Base-by-base conservation (phyloP, 2,888 invertebrate species). In the Agonopterix subpropinquella region DNA sequence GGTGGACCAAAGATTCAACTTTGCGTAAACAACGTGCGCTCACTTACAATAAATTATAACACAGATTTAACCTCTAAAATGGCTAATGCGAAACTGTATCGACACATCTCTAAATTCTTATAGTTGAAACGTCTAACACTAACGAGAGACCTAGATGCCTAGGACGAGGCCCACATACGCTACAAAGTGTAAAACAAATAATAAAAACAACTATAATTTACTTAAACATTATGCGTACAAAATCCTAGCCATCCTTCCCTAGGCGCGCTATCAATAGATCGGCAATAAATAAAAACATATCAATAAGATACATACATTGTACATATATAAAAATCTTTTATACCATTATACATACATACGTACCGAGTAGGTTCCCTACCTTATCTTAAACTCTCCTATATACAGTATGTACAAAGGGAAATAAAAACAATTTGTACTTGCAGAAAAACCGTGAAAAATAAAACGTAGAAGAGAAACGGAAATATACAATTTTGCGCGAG, bases 361-460 rank as follows among this genome's bases (percentile, higher is more conserved):
- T 68, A 71, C 69, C 73, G 71, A 72, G 70, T 67, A 69, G 65
- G 70, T 69, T 69, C 66, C 73, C 76, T 80, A 81, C 65, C 62
- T 58, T 70, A 64, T 66, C 76, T 70, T 72, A 73, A 76, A 76
- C 66, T 71, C 72, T 74, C 69, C 67, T 89, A 89, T 88, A 80
- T 89, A 89, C 88, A 89, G 76, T 89, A 89, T 89, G 80, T 89
- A 89, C 89, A 89, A 65, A 75, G 80, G 77, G 78, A 86, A 88
- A 87, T 84, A 87, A 83, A 87, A 88, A 88, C 85, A 87, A 86
- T 89, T 89, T 89, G 89, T 89, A 89, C 89, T 89, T 85, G 87
- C 86, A 84, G 88, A 88, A 70, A 78, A 85, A 84, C 74, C 73
- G 82, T 84, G 78, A 82, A 76, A 81, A 77, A 70, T 67, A 65